Evolutionary conservation across 2,113 vertebrate genomes (phyloP).

Genomic region (Crotalus tigris): DNA sequence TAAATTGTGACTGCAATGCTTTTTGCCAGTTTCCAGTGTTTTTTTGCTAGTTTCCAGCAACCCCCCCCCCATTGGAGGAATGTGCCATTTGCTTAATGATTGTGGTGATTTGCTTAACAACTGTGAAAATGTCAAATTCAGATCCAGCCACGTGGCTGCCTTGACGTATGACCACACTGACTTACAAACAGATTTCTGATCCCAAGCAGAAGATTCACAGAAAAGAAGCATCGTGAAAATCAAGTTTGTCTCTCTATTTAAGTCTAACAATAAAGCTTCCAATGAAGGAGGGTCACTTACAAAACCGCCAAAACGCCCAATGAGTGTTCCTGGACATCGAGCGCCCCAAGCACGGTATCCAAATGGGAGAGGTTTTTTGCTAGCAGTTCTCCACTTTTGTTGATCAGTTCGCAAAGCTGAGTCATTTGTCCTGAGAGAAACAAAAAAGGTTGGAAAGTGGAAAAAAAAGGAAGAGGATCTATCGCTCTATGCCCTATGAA

Average conservation of each 20-base stretch:
- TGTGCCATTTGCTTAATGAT: background rate
- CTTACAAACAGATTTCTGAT: background rate
- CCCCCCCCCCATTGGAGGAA: background rate
- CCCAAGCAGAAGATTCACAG: background rate
- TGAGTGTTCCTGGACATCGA: conserved; percentile 98
- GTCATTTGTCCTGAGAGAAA: conserved; percentile 94
- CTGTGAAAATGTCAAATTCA: background rate
- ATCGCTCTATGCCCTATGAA: background rate
- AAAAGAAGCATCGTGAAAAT: background rate
- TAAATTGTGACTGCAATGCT: background rate
- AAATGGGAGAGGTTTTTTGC: conserved; percentile 97
- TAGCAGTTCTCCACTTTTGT: conserved; percentile 98
- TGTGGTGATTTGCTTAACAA: background rate
- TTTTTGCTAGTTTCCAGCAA: background rate
- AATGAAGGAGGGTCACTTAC: conserved; percentile 74
- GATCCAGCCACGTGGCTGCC: background rate
- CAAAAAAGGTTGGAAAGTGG: conserved; percentile 7
- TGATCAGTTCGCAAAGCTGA: conserved; percentile 98
- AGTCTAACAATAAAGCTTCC: background rate
- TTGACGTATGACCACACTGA: background rate
- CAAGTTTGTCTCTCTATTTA: background rate
- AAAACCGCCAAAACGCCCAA: conserved; percentile 94
- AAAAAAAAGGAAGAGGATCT: background rate
- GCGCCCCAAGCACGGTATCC: conserved; percentile 95
- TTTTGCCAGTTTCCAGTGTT: background rate